Evolutionary conservation across 2,888 invertebrate species (phyloP), one percentile per base, ranked within the genome.

Genomic region (Cyaniris semiargus): DNA sequence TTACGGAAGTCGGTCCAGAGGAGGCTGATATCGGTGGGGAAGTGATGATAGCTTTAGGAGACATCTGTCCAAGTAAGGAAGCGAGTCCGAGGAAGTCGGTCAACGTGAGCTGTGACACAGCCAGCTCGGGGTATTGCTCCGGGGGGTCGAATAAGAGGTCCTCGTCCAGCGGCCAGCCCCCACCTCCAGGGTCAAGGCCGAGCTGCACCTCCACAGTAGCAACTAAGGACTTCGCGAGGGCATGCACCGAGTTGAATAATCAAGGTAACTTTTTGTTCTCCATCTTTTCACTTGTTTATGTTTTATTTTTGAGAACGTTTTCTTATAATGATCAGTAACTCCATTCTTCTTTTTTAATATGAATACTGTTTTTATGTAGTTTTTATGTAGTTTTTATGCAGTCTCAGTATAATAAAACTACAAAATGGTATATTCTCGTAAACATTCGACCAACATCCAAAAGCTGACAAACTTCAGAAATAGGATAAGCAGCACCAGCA

Each of bases 211-310:
- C 95, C 4, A 95, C 95, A 58, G 95, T 94, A 8, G 95, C 95
- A 0, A 94, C 95, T 70, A 92, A 92, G 80, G 95, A 95, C 78
- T 86, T 94, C 80, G 93, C 95, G 74, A 96, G 95, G 85, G 95
- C 96, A 77, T 96, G 96, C 21, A 96, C 96, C 8, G 96, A 96
- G 86, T 92, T 96, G 31, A 96, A 96, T 89, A 92, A 95, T 82
- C 96, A 96, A 90, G 96, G 96, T 96, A 95, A 66, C 7, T 13
- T 38, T 23, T 7, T 60, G 1, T 3, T 4, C 8, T 23, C 13
- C 10, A 10, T 10, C n/a, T n/a, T 56, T 13, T 48, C 48, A 15
- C 3, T 48, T 13, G 13, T 13, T 13, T 13, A 15, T 44, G 13
- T 13, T 44, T 13, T 44, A 44, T 44, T 44, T 44, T 44, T 44